Evolutionary conservation across 2,888 invertebrate species (phyloP).

Genomic region (Rotaria macrura): DNA sequence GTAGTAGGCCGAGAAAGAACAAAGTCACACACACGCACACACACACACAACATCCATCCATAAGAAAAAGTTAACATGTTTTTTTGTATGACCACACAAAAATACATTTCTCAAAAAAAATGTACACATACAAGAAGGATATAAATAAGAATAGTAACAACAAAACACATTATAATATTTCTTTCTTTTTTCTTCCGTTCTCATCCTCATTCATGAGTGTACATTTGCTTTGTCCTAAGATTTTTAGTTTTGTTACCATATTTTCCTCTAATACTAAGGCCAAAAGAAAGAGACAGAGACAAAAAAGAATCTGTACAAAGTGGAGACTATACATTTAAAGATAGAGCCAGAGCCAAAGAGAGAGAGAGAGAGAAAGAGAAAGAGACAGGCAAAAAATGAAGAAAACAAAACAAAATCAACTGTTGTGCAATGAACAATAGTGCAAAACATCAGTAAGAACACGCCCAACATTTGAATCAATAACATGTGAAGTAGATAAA

Average conservation of each 20-base stretch:
- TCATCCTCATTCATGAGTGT: not conserved
- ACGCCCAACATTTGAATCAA: constrained; percentile 82
- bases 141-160: constrained; percentile 5
- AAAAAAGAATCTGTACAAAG: not conserved
- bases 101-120: constrained; percentile 15
- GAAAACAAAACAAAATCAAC: not conserved
- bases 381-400: not conserved
- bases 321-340: not conserved
- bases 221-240: not conserved
- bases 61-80: not conserved
- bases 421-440: constrained; percentile 40
- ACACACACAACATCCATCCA: not conserved
- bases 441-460: constrained; percentile 63
- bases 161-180: not conserved
- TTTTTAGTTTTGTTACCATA: not conserved
- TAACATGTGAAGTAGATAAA: constrained; percentile 88
- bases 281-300: not conserved
- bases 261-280: constrained; percentile 1
- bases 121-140: constrained; percentile 14
- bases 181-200: not conserved
- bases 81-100: constrained; percentile 12
- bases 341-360: too few relatives aligned
- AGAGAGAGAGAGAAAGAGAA: not conserved
- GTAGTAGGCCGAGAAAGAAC: not conserved
- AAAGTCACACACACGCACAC: not conserved